Evolutionary conservation across 1,140 invertebrate genomes (phyloP).

Genomic region (Maniola jurtina): DNA sequence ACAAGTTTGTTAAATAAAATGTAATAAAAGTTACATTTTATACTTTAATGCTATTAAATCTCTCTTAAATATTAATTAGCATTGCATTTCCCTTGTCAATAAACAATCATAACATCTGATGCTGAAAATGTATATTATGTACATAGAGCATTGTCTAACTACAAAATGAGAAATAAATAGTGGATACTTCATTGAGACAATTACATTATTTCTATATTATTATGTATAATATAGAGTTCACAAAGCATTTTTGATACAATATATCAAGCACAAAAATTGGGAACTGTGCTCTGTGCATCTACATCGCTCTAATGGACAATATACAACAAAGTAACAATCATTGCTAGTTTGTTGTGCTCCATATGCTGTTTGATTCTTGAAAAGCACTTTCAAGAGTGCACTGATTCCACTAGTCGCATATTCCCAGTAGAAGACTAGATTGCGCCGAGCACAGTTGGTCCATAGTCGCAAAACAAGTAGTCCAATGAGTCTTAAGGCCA

Average conservation of each 20-base stretch:
- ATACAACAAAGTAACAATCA: too few relatives aligned
- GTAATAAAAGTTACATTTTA: constrained; percentile 65
- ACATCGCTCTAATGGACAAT: too few relatives aligned
- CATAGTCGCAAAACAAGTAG: too few relatives aligned
- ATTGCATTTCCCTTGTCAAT: constrained; percentile 59
- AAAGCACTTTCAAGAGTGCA: too few relatives aligned
- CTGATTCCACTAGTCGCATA: too few relatives aligned
- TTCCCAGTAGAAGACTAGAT: too few relatives aligned
- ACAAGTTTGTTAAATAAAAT: constrained; percentile 57
- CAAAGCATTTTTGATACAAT: background rate
- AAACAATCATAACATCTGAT: constrained; percentile 43
- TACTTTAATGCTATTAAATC: constrained; percentile 55
- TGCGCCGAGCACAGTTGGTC: too few relatives aligned
- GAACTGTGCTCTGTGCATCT: too few relatives aligned
- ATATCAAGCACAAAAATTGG: background rate
- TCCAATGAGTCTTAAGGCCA: too few relatives aligned
- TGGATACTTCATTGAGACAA: constrained; percentile 3
- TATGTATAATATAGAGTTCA: background rate
- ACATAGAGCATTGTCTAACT: constrained; percentile 22
- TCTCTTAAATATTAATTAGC: constrained; percentile 49
- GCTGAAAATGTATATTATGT: constrained; percentile 18
- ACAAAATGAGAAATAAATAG: constrained; percentile 31
- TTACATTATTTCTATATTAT: constrained; percentile 5
- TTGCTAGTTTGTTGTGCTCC: too few relatives aligned
- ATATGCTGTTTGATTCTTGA: too few relatives aligned